These are phyloP conservation scores for Tetramorium bicarinatum DNA, from an alignment of 2,888 invertebrate species.

Conservation along the genomic window DNA sequence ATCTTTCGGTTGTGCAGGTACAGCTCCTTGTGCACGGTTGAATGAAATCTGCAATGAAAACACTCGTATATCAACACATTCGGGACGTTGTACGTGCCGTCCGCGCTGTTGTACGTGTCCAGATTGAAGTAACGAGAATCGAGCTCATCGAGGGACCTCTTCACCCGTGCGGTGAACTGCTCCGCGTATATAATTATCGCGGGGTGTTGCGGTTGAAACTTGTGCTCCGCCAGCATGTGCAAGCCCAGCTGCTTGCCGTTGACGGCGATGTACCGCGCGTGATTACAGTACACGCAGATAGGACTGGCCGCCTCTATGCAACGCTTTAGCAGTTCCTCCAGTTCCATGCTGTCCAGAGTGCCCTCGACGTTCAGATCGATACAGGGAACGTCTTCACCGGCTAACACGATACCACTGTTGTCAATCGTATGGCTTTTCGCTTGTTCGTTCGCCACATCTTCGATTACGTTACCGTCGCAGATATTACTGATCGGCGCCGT, in stretches of 20 bases:
- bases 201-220: constrained; percentile 88
- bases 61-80: constrained; percentile 93
- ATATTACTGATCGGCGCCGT: not conserved
- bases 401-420: constrained; percentile 87
- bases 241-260: constrained; percentile 93
- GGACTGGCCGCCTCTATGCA: constrained; percentile 91
- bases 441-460: constrained; percentile 34
- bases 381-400: constrained; percentile 89
- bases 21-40: constrained; percentile 93
- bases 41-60: constrained; percentile 94
- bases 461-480: constrained; percentile 24
- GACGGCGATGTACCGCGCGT: constrained; percentile 94
- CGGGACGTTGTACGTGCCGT: constrained; percentile 87
- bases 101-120: constrained; percentile 90
- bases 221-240: constrained; percentile 93
- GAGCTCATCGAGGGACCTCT: constrained; percentile 89
- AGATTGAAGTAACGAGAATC: constrained; percentile 91
- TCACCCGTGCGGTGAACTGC: constrained; percentile 90
- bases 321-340: constrained; percentile 91
- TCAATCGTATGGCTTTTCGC: constrained; percentile 44
- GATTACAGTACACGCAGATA: constrained; percentile 94
- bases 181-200: constrained; percentile 84
- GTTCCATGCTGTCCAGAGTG: constrained; percentile 92
- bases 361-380: constrained; percentile 92
- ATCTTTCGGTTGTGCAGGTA: constrained; percentile 95